phyloP scores from a whole-genome alignment of 2,113 vertebrate species.

The Terrapene triunguis region DNA sequence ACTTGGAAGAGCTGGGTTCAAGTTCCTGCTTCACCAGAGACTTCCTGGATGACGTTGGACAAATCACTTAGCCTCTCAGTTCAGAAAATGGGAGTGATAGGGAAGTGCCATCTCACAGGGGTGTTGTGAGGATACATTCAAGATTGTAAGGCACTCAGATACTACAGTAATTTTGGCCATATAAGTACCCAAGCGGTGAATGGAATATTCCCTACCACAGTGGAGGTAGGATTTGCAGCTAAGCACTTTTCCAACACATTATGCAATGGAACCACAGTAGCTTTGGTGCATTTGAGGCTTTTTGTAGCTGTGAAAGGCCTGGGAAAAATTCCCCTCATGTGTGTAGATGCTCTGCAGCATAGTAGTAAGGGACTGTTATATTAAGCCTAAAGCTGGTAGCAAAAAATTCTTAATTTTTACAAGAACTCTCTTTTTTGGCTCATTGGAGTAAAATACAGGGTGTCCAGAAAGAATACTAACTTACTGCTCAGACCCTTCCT shows the following conservation, averaged over 20 bases:
- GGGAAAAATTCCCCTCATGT: not conserved
- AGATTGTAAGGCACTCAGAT: not conserved
- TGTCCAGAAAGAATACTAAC: not conserved
- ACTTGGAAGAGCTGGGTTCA: not conserved
- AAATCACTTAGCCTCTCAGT: not conserved
- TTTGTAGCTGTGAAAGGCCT: not conserved
- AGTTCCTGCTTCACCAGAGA: not conserved
- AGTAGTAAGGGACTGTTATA: not conserved
- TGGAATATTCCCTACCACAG: not conserved
- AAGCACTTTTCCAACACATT: not conserved
- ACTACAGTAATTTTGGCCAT: not conserved
- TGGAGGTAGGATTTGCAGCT: not conserved
- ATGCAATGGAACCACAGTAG: not conserved
- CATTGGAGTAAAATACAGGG: not conserved
- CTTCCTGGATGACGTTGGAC: not conserved
- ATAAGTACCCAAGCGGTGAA: not conserved
- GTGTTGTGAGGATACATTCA: not conserved
- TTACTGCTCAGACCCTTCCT: not conserved
- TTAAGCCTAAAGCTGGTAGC: not conserved
- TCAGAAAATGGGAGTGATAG: not conserved
- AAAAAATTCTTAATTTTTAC: not conserved
- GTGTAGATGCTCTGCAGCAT: not conserved
- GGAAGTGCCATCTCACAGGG: not conserved
- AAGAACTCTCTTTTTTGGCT: not conserved
- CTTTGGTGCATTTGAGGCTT: not conserved